phyloP scores from a whole-genome alignment of 2,113 vertebrate species.

The Petromus typicus region DNA sequence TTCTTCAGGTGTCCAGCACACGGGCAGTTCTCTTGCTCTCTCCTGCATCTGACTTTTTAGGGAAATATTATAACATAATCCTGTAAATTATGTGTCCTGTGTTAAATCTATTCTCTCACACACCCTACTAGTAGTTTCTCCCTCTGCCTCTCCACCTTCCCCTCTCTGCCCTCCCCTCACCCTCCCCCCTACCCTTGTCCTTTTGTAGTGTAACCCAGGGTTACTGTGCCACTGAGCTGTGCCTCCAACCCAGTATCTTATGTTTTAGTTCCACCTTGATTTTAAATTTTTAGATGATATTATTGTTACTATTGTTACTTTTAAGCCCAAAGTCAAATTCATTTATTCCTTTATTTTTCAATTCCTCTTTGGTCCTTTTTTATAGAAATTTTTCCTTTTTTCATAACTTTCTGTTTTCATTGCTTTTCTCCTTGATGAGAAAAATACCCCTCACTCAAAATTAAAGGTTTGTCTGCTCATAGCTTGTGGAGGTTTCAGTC shows the following conservation, averaged over 20 bases:
- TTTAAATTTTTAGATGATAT: neutral
- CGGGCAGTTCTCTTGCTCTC: too few relatives aligned
- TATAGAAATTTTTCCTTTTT: neutral
- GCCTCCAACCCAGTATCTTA: neutral
- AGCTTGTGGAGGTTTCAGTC: neutral
- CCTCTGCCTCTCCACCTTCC: neutral
- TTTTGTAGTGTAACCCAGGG: neutral
- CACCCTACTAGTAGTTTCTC: neutral
- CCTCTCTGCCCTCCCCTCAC: neutral
- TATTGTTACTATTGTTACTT: neutral
- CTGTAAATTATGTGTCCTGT: too few relatives aligned
- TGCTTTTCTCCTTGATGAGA: neutral
- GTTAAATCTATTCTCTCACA: too few relatives aligned
- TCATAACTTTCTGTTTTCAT: neutral
- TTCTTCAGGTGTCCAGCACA: too few relatives aligned
- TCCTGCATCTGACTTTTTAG: too few relatives aligned
- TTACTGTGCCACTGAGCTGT: neutral
- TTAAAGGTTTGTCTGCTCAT: neutral
- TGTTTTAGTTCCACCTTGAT: neutral
- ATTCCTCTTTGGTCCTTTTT: neutral
- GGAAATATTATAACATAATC: too few relatives aligned
- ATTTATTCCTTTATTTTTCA: neutral
- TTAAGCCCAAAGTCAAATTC: slow-evolving; percentile 11
- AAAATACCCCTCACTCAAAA: neutral
- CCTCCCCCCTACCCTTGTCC: too few relatives aligned